A percentile compares a stretch with the other conserved stretches of the same genome.
These are phyloP conservation scores for Lepidurus arcticus DNA, from an alignment of 1,140 invertebrate species.

Conservation along the genomic window DNA sequence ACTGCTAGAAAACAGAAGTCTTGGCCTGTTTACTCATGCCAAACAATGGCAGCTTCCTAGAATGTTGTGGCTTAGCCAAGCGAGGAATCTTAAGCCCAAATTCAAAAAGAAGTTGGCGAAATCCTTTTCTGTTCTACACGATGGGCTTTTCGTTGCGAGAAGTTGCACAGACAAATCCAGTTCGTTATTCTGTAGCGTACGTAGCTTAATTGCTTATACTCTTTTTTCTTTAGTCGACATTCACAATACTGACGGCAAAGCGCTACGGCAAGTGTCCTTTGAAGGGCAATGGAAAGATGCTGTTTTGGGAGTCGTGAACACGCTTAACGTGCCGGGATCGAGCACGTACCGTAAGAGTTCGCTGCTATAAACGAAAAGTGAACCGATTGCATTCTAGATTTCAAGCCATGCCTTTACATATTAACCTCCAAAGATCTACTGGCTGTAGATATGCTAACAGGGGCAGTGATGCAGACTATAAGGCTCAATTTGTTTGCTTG, in stretches of 20 bases:
- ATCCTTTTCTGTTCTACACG: not conserved
- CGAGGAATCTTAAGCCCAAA: not conserved
- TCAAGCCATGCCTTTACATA: not conserved
- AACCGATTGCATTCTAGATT: not conserved
- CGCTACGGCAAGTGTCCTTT: not conserved
- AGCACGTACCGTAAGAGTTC: not conserved
- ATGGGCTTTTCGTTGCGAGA: conserved; percentile 8
- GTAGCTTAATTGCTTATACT: not conserved
- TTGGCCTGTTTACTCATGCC: not conserved
- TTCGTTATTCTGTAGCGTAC: not conserved
- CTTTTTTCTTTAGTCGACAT: not conserved
- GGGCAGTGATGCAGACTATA: not conserved
- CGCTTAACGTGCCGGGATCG: not conserved
- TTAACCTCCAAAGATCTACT: not conserved
- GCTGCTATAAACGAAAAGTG: not conserved
- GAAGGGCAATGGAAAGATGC: conserved; percentile 21
- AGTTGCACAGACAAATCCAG: not conserved
- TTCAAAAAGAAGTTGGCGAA: not conserved
- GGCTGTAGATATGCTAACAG: not conserved
- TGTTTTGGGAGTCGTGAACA: not conserved
- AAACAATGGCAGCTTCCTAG: conserved; percentile 6
- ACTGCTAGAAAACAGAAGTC: not conserved
- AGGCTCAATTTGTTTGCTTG: not conserved
- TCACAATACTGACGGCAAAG: not conserved
- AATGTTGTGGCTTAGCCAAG: not conserved